These are phyloP conservation scores for Cheilinus undulatus DNA, from an alignment of 2,113 vertebrate species.

Conservation along the genomic window DNA sequence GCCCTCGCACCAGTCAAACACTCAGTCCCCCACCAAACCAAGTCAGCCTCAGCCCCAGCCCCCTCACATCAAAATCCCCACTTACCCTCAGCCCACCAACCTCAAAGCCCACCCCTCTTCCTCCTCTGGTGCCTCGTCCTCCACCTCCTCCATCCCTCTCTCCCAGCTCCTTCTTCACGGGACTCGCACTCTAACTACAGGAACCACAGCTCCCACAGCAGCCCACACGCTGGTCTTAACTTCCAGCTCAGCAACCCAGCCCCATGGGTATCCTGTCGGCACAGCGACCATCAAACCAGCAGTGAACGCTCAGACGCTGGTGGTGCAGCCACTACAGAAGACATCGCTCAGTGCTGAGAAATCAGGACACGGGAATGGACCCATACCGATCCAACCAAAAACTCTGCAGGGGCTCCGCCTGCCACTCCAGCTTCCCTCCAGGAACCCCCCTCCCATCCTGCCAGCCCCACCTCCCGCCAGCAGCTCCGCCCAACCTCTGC, in stretches of 20 bases:
- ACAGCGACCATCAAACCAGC: conserved; percentile 87
- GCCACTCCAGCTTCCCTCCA: conserved; percentile 80
- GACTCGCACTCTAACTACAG: conserved; percentile 80
- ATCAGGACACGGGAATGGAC: conserved; percentile 69
- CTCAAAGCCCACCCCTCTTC: conserved; percentile 75
- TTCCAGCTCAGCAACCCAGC: conserved; percentile 68
- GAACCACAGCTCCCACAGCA: conserved; percentile 65
- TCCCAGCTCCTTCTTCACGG: conserved; percentile 93
- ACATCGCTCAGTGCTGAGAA: conserved; percentile 73
- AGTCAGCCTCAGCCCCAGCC: conserved; percentile 86
- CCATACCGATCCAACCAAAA: conserved; percentile 94
- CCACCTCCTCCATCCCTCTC: conserved; percentile 84
- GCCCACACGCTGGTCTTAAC: conserved; percentile 81
- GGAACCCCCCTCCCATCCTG: conserved; percentile 82
- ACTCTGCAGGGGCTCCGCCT: conserved; percentile 79
- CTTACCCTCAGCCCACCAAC: conserved; percentile 81
- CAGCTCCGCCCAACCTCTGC: conserved; percentile 76
- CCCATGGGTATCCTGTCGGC: conserved; percentile 84
- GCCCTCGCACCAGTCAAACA: conserved; percentile 65
- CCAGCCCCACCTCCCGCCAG: conserved; percentile 78
- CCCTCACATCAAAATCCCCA: conserved; percentile 80
- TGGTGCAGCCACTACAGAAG: conserved; percentile 94
- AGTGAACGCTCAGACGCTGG: conserved; percentile 90
- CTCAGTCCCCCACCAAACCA: conserved; percentile 84
- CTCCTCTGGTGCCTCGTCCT: conserved; percentile 67